phyloP scores from a whole-genome alignment of 23 tunicate species.

The Corella eumyota region DNA sequence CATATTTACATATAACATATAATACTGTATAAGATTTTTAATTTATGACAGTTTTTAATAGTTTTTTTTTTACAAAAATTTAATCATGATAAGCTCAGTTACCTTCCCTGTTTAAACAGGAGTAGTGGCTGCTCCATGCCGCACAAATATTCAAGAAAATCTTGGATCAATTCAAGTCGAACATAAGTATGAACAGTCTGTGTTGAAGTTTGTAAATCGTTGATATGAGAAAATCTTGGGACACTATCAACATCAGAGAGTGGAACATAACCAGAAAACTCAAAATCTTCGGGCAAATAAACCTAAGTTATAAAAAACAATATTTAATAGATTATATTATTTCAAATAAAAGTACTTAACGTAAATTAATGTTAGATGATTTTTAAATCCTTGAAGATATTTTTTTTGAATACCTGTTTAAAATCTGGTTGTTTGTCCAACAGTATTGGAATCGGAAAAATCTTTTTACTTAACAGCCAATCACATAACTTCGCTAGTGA shows the following conservation, averaged over 20 bases:
- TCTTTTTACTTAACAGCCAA: conserved; percentile 40
- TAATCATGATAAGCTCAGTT: no score
- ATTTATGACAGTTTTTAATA: no score
- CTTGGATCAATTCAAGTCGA: conserved; percentile 39
- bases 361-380: no score
- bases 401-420: conserved; percentile 31
- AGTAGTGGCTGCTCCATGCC: conserved; percentile 83
- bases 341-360: no score
- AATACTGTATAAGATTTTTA: no score
- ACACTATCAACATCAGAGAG: conserved; percentile 20
- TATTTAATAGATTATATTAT: no score
- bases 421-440: conserved; percentile 11
- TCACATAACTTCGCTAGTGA: conserved; percentile 68
- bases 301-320: conserved; percentile 7
- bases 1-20: no score
- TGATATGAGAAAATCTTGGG: conserved; percentile 11
- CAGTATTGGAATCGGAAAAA: conserved; percentile 19
- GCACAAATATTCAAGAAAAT: conserved; percentile 72
- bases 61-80: no score
- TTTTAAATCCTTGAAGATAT: no score
- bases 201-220: background rate
- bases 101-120: conserved; percentile 81
- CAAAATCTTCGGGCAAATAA: conserved; percentile 50
- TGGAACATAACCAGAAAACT: conserved; percentile 66
- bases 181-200: conserved; percentile 24